Percentiles rank a stretch among this genome's conserved stretches.
phyloP scores from a whole-genome alignment of 2,113 vertebrate genomes.

The Platysternon megacephalum region DNA sequence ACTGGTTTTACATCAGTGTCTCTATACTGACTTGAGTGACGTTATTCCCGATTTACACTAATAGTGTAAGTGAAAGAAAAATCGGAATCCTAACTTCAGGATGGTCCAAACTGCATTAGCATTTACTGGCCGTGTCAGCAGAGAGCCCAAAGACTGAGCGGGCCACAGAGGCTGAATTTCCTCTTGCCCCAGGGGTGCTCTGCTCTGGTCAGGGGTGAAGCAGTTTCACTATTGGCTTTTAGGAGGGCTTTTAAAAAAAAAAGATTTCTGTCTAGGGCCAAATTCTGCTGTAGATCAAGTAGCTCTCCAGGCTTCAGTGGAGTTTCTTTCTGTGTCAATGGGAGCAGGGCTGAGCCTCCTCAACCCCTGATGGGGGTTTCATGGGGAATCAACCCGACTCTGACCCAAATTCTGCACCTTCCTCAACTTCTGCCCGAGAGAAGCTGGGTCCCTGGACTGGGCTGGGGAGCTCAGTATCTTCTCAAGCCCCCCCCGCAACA shows the following conservation, averaged over 20 bases:
- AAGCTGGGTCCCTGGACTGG: not conserved
- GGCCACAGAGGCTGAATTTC: accelerated
- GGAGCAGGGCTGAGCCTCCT: no score
- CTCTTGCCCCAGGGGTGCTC: not conserved
- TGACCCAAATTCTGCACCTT: not conserved
- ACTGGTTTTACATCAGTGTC: not conserved
- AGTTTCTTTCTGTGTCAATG: not conserved
- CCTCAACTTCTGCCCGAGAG: not conserved
- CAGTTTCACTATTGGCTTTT: not conserved
- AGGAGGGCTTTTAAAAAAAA: not conserved
- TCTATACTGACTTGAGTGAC: not conserved
- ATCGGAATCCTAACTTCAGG: not conserved
- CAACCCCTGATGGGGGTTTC: no score
- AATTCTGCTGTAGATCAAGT: no score
- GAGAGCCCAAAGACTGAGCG: not conserved
- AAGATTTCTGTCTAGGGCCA: not conserved
- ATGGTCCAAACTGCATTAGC: not conserved
- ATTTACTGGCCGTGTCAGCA: not conserved
- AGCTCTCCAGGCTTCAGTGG: not conserved
- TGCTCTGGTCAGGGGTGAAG: accelerated
- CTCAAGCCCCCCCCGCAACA: no score
- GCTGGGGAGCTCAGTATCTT: no score
- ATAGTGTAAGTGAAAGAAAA: not conserved
- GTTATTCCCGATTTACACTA: not conserved
- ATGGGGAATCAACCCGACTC: not conserved